A percentile compares a stretch with the other conserved stretches of the same genome.
Conservation (phyloP, 2,797 vertebrate species). For the Eidolon dupreanum region DNA sequence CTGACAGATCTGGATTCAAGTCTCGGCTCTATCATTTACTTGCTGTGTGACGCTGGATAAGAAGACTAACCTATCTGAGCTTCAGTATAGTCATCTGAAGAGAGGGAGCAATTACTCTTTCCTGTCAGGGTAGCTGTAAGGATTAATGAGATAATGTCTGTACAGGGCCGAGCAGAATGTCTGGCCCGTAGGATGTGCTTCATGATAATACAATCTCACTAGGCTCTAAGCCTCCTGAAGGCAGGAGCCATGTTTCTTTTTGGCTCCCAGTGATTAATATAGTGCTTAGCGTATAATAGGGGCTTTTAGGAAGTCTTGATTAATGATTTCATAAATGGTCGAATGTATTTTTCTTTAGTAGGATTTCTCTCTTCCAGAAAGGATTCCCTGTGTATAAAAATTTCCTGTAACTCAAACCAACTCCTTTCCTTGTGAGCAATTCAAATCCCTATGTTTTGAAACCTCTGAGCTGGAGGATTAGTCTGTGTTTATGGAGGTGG, state of each 20-base stretch:
- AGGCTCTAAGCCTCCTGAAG: neutral
- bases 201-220: neutral
- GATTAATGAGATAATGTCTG: neutral
- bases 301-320: neutral
- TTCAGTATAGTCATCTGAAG: neutral
- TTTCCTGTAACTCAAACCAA: neutral
- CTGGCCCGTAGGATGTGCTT: neutral
- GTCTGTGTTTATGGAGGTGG: neutral
- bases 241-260: neutral
- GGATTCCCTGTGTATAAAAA: neutral
- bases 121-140: neutral
- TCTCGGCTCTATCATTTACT: neutral
- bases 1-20: neutral
- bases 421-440: neutral
- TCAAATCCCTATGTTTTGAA: neutral
- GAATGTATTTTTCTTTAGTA: neutral
- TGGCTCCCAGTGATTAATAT: neutral
- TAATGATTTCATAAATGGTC: neutral
- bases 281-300: neutral
- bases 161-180: neutral
- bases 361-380: neutral
- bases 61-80: neutral
- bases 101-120: neutral
- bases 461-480: neutral
- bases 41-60: neutral